These are phyloP conservation scores for Pipistrellus pygmaeus DNA, from an alignment of 2,797 vertebrate genomes.

Conservation along the genomic window DNA sequence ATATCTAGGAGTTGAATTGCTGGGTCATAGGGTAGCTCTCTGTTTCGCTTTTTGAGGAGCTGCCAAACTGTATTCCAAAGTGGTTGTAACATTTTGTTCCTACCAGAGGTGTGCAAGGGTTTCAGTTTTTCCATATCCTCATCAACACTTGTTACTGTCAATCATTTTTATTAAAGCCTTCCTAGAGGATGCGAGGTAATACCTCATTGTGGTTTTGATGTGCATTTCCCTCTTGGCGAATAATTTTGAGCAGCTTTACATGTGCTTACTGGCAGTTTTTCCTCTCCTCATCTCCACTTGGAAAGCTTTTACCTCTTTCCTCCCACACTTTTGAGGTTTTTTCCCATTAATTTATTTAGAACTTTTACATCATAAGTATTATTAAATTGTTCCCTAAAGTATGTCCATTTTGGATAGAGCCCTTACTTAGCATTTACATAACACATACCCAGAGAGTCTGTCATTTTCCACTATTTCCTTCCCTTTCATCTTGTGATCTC, in stretches of 20 bases:
- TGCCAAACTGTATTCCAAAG: slow-evolving; percentile 36
- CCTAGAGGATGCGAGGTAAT: background rate
- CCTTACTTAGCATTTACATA: background rate
- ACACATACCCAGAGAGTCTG: background rate
- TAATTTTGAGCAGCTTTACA: background rate
- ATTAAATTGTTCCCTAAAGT: slow-evolving; percentile 22
- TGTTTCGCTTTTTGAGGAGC: slow-evolving; percentile 22
- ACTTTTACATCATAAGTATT: background rate
- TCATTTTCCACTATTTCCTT: slow-evolving; percentile 29
- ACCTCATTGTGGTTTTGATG: background rate
- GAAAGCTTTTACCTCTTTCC: slow-evolving; percentile 42
- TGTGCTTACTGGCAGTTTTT: background rate
- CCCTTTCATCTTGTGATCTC: background rate
- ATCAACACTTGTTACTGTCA: background rate
- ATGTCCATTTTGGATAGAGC: background rate
- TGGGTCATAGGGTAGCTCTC: background rate
- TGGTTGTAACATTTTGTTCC: slow-evolving; percentile 5
- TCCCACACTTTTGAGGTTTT: background rate
- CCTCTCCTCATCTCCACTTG: background rate
- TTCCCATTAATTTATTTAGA: slow-evolving; percentile 15
- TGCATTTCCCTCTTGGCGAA: background rate
- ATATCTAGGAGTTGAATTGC: background rate
- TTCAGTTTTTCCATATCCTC: background rate
- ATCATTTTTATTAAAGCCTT: background rate
- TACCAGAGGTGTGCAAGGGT: background rate